Conservation (phyloP, 2,797 vertebrate species). For the Smutsia gigantea region DNA sequence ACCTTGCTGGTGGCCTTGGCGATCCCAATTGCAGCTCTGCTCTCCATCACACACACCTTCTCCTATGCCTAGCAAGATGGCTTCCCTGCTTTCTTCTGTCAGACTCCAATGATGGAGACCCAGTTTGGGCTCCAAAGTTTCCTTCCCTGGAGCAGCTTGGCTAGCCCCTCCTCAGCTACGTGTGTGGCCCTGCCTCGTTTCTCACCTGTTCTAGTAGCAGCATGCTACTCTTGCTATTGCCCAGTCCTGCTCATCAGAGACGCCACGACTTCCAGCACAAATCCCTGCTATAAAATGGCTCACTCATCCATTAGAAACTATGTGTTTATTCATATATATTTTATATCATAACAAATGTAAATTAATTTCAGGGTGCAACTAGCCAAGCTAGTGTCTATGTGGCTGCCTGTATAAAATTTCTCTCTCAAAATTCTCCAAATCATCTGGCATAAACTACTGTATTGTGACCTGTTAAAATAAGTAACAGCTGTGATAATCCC, state of each 20-base stretch:
- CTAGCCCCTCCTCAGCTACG: not conserved
- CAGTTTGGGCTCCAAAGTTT: slow-evolving; percentile 11
- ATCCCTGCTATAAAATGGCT: slow-evolving; percentile 63
- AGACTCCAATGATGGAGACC: not conserved
- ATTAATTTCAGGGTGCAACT: slow-evolving; percentile 79
- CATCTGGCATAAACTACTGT: slow-evolving; percentile 79
- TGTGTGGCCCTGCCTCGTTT: not conserved
- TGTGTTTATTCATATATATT: slow-evolving; percentile 72
- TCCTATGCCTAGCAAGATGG: not conserved
- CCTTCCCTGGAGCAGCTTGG: not conserved
- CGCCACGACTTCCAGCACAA: slow-evolving; percentile 53
- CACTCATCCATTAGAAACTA: slow-evolving; percentile 56
- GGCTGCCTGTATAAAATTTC: slow-evolving; percentile 77
- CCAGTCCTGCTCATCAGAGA: not conserved
- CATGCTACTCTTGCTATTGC: not conserved
- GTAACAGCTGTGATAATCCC: slow-evolving; percentile 81
- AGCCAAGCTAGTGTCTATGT: slow-evolving; percentile 78
- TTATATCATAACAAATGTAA: slow-evolving; percentile 82
- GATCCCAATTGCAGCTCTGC: slow-evolving; percentile 6
- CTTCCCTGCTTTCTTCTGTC: slow-evolving; percentile 40
- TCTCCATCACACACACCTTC: not conserved
- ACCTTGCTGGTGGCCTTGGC: not conserved
- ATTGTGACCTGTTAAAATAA: slow-evolving; percentile 82
- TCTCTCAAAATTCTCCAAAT: slow-evolving; percentile 80
- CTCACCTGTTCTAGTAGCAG: not conserved